Percentiles rank a stretch among this genome's conserved stretches.
Evolutionary conservation across 2,113 vertebrate genomes (phyloP).

Genomic region (Serinus canaria): DNA sequence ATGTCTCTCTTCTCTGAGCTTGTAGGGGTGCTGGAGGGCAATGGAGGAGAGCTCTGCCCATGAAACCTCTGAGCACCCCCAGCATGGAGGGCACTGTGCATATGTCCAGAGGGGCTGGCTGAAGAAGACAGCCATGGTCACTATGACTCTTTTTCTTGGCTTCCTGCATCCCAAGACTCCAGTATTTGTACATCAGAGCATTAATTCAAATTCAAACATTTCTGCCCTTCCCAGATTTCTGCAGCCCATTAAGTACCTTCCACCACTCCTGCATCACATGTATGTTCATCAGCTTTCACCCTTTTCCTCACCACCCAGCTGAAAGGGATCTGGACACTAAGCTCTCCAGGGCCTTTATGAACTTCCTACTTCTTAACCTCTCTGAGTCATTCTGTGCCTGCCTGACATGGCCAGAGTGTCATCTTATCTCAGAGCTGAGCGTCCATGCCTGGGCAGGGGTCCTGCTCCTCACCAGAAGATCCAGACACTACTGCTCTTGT

Average conservation of each 20-base stretch:
- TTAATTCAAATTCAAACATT: neutral
- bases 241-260: neutral
- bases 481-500: neutral
- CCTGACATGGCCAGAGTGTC: neutral
- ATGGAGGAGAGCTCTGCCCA: neutral
- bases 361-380: conserved; percentile 9
- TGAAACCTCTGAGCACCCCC: neutral
- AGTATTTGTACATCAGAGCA: neutral
- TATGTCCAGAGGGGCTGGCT: neutral
- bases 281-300: neutral
- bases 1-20: neutral
- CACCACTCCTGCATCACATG: neutral
- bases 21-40: neutral
- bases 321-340: conserved; percentile 1
- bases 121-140: neutral
- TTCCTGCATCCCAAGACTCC: neutral
- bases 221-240: neutral
- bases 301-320: neutral
- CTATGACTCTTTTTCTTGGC: neutral
- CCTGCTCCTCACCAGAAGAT: neutral
- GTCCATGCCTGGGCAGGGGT: neutral
- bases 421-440: neutral
- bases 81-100: neutral
- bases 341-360: neutral
- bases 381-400: neutral